Conservation (phyloP, 2,797 vertebrate species). For the Micromesistius poutassou region DNA sequence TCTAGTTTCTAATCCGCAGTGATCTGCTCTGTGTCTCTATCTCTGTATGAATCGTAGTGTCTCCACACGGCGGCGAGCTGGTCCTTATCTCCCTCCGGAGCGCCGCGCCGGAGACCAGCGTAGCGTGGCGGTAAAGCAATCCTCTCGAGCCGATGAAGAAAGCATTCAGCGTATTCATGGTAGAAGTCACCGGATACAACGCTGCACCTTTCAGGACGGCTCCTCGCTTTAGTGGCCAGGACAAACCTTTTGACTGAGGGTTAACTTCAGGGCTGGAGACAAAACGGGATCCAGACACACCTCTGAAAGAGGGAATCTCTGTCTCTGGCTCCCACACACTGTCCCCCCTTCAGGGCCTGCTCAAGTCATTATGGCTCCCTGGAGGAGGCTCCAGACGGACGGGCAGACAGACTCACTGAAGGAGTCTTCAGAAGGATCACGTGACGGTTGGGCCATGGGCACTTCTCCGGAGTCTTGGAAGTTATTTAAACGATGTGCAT, state of each 20-base stretch:
- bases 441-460: conserved; percentile 24
- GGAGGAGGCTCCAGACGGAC: conserved; percentile 59
- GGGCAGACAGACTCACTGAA: conserved; percentile 55
- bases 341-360: conserved; percentile 54
- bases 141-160: not conserved
- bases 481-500: conserved; percentile 41
- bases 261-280: conserved; percentile 71
- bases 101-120: not conserved
- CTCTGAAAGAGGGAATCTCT: conserved; percentile 31
- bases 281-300: conserved; percentile 60
- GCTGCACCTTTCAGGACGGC: conserved; percentile 46
- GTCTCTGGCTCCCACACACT: conserved; percentile 14
- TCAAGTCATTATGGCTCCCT: conserved; percentile 63
- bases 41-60: not conserved
- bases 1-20: not conserved
- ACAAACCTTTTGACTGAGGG: conserved; percentile 68
- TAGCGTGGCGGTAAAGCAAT: not conserved
- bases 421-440: conserved; percentile 36
- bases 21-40: not conserved
- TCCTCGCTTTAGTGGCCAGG: conserved; percentile 60
- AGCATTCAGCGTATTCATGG: conserved; percentile 25
- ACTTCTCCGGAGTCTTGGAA: conserved; percentile 35
- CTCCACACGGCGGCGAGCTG: not conserved
- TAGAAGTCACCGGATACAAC: conserved; percentile 52
- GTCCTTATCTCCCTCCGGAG: not conserved